Conservation (phyloP, 1,140 invertebrate genomes). For the Steinernema feltiae region DNA sequence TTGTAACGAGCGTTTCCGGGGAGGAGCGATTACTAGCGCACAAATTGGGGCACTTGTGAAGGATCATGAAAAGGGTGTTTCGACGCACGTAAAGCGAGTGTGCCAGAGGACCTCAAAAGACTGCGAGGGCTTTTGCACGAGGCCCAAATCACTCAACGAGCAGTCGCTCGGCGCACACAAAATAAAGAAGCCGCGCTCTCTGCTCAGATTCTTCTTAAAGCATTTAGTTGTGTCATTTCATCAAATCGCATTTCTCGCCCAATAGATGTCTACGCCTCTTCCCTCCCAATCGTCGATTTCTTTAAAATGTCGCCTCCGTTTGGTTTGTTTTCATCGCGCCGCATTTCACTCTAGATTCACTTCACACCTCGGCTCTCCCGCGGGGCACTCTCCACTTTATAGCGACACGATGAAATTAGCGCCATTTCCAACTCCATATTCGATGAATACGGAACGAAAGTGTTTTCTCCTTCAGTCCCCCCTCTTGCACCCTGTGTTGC, state of each 20-base stretch:
- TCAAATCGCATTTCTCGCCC: neutral
- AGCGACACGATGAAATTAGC: neutral
- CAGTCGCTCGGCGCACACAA: neutral
- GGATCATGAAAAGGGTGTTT: neutral
- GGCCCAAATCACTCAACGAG: neutral
- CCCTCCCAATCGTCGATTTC: too few relatives aligned
- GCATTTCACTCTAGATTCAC: too few relatives aligned
- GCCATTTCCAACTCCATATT: neutral
- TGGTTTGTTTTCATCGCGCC: too few relatives aligned
- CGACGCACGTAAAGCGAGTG: neutral
- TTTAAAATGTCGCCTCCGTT: too few relatives aligned
- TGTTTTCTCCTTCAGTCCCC: neutral
- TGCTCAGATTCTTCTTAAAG: too few relatives aligned
- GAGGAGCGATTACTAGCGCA: neutral
- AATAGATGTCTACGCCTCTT: neutral
- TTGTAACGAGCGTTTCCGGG: neutral
- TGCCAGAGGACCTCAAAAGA: neutral
- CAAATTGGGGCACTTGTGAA: neutral
- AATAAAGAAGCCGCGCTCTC: too few relatives aligned
- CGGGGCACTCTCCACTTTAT: neutral
- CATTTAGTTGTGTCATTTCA: too few relatives aligned
- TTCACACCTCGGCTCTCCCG: neutral
- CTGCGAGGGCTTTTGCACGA: neutral
- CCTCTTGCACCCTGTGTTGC: neutral
- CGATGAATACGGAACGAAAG: slow-evolving; percentile 6